Conservation (phyloP, 2,113 vertebrate genomes). For the Bombycilla garrulus region DNA sequence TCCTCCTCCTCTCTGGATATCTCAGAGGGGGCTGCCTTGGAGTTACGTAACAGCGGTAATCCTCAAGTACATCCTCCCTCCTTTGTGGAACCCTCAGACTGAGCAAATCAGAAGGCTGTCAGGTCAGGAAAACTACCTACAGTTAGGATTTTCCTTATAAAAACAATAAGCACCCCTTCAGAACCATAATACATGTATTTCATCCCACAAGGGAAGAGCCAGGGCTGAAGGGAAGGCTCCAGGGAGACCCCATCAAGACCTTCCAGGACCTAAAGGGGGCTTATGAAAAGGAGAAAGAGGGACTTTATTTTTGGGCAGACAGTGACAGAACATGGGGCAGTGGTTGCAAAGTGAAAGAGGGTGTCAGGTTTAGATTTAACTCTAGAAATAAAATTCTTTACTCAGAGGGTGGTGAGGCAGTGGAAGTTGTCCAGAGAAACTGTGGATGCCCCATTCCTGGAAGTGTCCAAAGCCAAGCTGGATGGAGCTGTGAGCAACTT, state of each 20-base stretch:
- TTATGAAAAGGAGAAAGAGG: background rate
- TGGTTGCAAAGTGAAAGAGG: background rate
- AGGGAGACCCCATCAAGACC: background rate
- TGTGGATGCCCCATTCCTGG: background rate
- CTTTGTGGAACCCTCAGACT: background rate
- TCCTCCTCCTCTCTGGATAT: background rate
- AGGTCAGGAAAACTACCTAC: background rate
- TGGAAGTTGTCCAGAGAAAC: rapidly evolving
- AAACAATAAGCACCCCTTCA: background rate
- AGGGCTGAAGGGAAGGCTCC: background rate
- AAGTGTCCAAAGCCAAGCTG: background rate
- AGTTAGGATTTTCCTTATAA: background rate
- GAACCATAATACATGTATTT: background rate
- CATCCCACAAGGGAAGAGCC: background rate
- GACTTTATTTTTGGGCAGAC: background rate
- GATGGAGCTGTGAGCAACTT: background rate
- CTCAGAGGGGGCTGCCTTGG: background rate
- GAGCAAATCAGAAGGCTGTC: background rate
- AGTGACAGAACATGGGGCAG: background rate
- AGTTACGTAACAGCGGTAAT: background rate
- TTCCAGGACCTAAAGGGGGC: background rate
- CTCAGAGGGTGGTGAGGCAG: background rate
- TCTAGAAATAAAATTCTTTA: background rate
- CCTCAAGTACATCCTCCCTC: background rate
- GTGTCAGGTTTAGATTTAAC: background rate